Conservation (phyloP, 2,797 vertebrate genomes). For the Oophaga sylvatica region DNA sequence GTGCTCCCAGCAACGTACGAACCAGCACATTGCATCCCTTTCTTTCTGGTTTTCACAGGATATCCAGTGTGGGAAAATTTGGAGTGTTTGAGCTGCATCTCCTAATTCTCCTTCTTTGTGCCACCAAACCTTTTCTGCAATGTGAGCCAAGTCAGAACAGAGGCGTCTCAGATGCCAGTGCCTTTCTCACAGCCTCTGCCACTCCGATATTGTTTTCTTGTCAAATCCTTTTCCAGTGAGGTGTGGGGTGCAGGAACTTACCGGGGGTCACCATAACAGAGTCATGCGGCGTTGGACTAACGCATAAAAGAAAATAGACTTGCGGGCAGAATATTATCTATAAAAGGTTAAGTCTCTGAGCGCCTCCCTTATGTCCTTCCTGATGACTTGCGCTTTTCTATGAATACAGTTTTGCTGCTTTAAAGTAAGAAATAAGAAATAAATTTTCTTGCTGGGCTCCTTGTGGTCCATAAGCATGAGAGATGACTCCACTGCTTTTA, state of each 20-base stretch:
- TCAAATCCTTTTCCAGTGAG: slow-evolving; percentile 52
- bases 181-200: slow-evolving; percentile 59
- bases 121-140: slow-evolving; percentile 38
- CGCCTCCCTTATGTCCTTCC: not conserved
- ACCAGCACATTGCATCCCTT: slow-evolving; percentile 48
- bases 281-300: not conserved
- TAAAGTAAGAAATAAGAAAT: not conserved
- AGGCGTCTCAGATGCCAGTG: slow-evolving; percentile 38
- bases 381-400: not conserved
- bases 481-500: too few species aligned
- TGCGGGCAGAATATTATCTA: not conserved
- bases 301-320: slow-evolving; percentile 2
- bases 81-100: slow-evolving; percentile 46
- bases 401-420: not conserved
- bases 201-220: slow-evolving; percentile 55
- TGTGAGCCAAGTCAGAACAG: slow-evolving; percentile 58
- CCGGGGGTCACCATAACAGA: slow-evolving; percentile 13
- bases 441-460: too few species aligned
- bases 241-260: slow-evolving; percentile 39
- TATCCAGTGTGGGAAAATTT: slow-evolving; percentile 58
- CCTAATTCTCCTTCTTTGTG: slow-evolving; percentile 48
- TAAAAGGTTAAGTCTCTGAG: not conserved
- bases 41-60: slow-evolving; percentile 48
- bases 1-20: slow-evolving; percentile 26
- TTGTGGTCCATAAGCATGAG: too few species aligned